Conservation (phyloP, 2,797 vertebrate genomes). For the Diceros bicornis region DNA sequence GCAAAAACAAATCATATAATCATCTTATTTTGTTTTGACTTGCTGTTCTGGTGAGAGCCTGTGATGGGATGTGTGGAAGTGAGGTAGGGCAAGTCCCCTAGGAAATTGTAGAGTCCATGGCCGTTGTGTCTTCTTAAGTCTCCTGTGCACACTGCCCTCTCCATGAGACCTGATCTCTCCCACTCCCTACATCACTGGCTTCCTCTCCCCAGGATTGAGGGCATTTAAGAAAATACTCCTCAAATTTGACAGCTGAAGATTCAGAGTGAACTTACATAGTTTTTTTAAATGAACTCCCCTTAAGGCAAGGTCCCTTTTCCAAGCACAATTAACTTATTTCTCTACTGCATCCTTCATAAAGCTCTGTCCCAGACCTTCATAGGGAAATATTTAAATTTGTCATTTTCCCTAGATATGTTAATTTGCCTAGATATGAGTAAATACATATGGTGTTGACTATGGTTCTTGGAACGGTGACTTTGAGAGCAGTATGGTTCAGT, state of each 20-base stretch:
- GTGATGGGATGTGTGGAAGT: not conserved
- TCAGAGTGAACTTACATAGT: not conserved
- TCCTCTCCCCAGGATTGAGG: not conserved
- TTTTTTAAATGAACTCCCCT: not conserved
- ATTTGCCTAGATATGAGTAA: not conserved
- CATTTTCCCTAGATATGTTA: not conserved
- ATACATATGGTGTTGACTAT: not conserved
- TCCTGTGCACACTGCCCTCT: not conserved
- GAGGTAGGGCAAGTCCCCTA: not conserved
- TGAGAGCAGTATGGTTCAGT: not conserved
- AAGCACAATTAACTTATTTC: not conserved
- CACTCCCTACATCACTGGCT: not conserved
- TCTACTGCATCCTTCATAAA: not conserved
- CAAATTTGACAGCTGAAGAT: not conserved
- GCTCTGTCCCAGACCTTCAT: not conserved
- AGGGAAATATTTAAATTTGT: not conserved
- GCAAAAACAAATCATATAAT: not conserved
- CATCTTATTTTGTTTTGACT: not conserved
- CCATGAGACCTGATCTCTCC: too few species aligned
- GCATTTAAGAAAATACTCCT: not conserved
- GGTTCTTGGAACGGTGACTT: not conserved
- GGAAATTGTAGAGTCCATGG: not conserved
- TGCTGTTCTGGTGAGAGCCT: not conserved
- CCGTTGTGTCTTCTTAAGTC: not conserved
- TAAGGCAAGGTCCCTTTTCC: not conserved